Evolutionary conservation across 2,113 vertebrate genomes (phyloP).

Genomic region (Eidolon helvum): DNA sequence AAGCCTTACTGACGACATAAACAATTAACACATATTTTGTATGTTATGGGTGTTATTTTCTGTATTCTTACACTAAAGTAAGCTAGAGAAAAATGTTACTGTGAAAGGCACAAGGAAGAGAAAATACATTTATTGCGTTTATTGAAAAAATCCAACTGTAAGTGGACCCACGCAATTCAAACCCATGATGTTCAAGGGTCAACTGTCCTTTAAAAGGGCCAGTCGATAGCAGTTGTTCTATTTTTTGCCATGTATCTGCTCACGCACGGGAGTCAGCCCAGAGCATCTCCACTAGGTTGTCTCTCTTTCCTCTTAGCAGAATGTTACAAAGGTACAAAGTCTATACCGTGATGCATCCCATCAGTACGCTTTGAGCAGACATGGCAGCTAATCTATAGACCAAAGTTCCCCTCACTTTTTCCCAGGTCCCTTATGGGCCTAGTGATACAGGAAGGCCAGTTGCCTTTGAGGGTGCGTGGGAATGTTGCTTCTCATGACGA

Average conservation of each 20-base stretch:
- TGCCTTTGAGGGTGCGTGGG: background rate
- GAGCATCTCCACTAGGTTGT: background rate
- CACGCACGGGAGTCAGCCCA: background rate
- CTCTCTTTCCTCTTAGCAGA: background rate
- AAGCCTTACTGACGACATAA: background rate
- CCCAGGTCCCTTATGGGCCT: too few relatives aligned
- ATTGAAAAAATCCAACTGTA: background rate
- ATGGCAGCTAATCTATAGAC: background rate
- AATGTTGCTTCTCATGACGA: background rate
- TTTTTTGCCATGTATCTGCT: background rate
- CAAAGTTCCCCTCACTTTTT: background rate
- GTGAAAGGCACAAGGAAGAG: background rate
- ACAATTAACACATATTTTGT: background rate
- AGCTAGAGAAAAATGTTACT: background rate
- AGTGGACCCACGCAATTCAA: background rate
- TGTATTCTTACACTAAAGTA: background rate
- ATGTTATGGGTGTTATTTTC: background rate
- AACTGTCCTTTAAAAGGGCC: background rate
- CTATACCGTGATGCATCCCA: accelerated
- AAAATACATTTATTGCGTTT: background rate
- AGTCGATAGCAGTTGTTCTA: background rate
- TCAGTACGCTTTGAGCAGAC: background rate
- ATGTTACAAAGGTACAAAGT: too few relatives aligned
- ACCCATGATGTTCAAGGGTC: background rate
- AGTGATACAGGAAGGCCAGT: background rate